Evolutionary conservation across 2,888 invertebrate species (phyloP).

Genomic region (Apodemia mormo): DNA sequence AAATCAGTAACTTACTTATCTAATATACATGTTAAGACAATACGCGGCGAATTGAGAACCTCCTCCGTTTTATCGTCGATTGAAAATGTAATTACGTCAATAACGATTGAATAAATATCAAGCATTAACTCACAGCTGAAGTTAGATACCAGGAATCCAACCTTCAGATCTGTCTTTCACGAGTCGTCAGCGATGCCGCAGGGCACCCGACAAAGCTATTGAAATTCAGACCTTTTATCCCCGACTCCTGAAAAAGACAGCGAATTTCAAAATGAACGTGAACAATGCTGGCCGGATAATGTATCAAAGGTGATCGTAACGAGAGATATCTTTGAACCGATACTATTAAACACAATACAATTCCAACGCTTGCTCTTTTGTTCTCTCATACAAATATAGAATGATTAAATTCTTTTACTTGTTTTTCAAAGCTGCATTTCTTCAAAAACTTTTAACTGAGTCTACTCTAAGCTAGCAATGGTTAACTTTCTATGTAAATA

Average conservation of each 20-base stretch:
- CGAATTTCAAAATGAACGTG: constrained; percentile 18
- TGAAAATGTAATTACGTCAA: too few relatives aligned
- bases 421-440: neutral
- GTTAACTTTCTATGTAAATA: neutral
- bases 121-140: too few relatives aligned
- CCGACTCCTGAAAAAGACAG: constrained; percentile 16
- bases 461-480: neutral
- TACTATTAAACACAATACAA: constrained; percentile 18
- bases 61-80: too few relatives aligned
- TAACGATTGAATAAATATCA: too few relatives aligned
- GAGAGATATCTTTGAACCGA: constrained; percentile 18
- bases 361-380: constrained; percentile 1
- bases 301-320: constrained; percentile 19
- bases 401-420: neutral
- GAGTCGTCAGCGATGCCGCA: neutral
- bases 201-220: constrained; percentile 10
- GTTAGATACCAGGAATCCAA: neutral
- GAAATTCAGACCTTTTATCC: constrained; percentile 18
- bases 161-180: neutral
- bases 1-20: too few relatives aligned
- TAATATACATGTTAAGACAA: too few relatives aligned
- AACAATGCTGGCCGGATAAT: constrained; percentile 18
- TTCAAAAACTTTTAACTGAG: neutral
- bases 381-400: neutral
- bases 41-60: too few relatives aligned